phyloP scores from a whole-genome alignment of 2,797 vertebrate genomes.

The Agapornis canus region DNA sequence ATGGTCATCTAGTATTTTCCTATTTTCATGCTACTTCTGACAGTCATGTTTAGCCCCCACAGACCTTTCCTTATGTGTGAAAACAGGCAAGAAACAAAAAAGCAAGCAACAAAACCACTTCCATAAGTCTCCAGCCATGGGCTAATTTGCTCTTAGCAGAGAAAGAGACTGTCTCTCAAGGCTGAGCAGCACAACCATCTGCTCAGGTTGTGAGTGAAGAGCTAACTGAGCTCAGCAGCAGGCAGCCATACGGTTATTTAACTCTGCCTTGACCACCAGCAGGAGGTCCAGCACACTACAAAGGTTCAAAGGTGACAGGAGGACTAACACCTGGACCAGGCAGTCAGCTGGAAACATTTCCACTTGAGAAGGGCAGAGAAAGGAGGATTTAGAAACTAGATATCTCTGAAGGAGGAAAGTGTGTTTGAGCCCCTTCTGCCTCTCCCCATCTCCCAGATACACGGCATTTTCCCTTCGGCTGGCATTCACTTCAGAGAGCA shows the following conservation, averaged over 20 bases:
- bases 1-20: background rate
- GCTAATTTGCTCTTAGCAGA: constrained; percentile 13
- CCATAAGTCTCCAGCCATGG: background rate
- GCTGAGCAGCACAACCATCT: constrained; percentile 55
- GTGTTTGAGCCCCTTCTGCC: background rate
- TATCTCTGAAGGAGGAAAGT: background rate
- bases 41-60: background rate
- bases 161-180: background rate
- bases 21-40: background rate
- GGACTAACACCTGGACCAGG: constrained; percentile 17
- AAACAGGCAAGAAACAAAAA: background rate
- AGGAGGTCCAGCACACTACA: background rate
- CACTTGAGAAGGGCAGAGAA: background rate
- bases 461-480: background rate
- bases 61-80: background rate
- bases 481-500: background rate
- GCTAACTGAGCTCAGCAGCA: constrained; percentile 17
- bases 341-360: background rate
- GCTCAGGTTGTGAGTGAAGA: constrained; percentile 1
- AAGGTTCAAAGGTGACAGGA: constrained; percentile 7
- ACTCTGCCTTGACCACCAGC: background rate
- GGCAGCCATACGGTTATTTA: background rate
- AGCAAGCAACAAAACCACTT: background rate
- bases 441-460: background rate
- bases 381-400: background rate